Evolutionary conservation across 2,797 vertebrate genomes (phyloP), one percentile per base, ranked within the genome.

Genomic region (Premnoplex brunnescens): DNA sequence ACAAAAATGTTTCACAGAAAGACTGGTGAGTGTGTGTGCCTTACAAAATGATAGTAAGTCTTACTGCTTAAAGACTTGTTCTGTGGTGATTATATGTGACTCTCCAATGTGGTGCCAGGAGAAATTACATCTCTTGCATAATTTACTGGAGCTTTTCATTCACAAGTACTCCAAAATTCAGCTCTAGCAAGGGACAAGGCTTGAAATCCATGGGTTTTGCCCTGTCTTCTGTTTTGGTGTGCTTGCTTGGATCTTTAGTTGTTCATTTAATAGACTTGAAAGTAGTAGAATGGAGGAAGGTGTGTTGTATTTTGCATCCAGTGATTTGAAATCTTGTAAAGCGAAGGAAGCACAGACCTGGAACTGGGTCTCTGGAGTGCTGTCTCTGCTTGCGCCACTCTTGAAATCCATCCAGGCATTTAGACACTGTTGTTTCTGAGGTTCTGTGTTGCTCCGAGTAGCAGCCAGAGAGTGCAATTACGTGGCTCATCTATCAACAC

Each of bases 1-100:
- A 99, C 94, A 98, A 99, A 97, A 99, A 99, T 73, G 98, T 99
- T 76, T 99, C 99, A 34, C 99, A 99, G 91, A 99, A 99, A 97
- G 99, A 99, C 96, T 99, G 99, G 99, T 99, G 98, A 97, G 98
- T 98, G 85, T 91, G 22, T 91, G n/a, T 67, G 68, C 43, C 11
- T 32, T 56, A 19, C 41, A 64, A 68, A 81, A 62, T 75, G 32
- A 10, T 6, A 18, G 8, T 6, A 24, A 58, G 4, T 20, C 20
- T 60, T 60, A 12, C 7, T 73, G 13, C 23, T 37, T 68, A 44
- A 59, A 64, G 36, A 6, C 8, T 48, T 32, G 8, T 48, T 88
- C 44, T 11, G 4, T 37, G 9, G n/a, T 32, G 73, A 32, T 56
- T 86, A 4, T 11, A 2, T 27, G 16, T 22, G 14, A 60, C 14